Evolutionary conservation across 2,113 vertebrate genomes (phyloP), one percentile per base, ranked within the genome.

Genomic region (Sceloporus undulatus): DNA sequence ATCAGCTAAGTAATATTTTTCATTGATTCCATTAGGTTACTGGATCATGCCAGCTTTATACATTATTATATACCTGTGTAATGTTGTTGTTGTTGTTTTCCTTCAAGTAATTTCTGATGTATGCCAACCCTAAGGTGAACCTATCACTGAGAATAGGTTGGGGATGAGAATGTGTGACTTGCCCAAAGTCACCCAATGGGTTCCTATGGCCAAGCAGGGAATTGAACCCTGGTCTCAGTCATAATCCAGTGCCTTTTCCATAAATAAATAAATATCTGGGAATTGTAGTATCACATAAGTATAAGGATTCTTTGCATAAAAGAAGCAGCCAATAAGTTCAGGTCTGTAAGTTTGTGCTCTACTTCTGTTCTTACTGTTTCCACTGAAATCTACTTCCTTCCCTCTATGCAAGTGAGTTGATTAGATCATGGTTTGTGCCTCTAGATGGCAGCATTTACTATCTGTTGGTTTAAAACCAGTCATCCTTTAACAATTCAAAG

Each of bases 361-460:
- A 52, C 42, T 42, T 82, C 1, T 68, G 59, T 62, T 62, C 59
- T 62, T 18, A 62, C 59, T 18, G 13, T 62, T 62, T 62, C 59
- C 3, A 13, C 59, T 62, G 11, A 62, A 13, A 62, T 62, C 80
- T 9, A 6, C 21, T 23, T 40, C 42, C 79, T 19, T 80, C 25
- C 34, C 19, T 29, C 62, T 29, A 4, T 40, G 34, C 5, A 48
- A 3, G 21, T 40, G 29, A 7, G 1, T 14, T 70, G 76, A 48
- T 27, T 87, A 90, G 62, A 59, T 68, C 34, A 74, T 76, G 23
- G 0, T 18, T 0, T 29, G 68, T 71, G 87, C 89, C 94, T 89
- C 92, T 91, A 92, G 94, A 29, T 94, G 92, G 92, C 94, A 89
- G 89, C 93, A 87, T 85, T 80, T 80, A 81, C 89, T 84, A 77